A percentile compares a stretch with the other conserved stretches of the same genome.
Evolutionary conservation across 2,113 vertebrate genomes (phyloP).

Genomic region (Chamaetylas fuelleborni): DNA sequence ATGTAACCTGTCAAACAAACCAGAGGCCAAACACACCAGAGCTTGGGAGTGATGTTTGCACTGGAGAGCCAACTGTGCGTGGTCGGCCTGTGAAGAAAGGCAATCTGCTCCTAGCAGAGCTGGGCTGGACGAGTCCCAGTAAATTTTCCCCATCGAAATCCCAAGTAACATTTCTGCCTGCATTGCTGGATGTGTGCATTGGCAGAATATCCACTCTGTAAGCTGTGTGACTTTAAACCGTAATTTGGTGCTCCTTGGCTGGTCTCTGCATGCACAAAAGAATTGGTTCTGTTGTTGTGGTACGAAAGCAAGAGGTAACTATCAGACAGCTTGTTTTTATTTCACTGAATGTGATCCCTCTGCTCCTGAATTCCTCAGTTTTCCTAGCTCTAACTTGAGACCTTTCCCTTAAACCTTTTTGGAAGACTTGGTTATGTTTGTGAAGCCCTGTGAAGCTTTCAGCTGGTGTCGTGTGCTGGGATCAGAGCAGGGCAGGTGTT

Average conservation of each 20-base stretch:
- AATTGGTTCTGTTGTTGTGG: neutral
- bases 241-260: conserved; percentile 30
- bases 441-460: neutral
- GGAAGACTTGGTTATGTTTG: neutral
- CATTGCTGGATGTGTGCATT: conserved; percentile 8
- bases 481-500: neutral
- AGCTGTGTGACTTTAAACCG: neutral
- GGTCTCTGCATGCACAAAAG: conserved; percentile 17
- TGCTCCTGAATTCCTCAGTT: neutral
- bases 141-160: conserved; percentile 17
- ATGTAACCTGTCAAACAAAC: conserved; percentile 59
- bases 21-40: conserved; percentile 21
- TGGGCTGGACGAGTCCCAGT: neutral
- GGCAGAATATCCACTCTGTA: neutral
- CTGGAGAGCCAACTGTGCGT: neutral
- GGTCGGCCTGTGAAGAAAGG: neutral
- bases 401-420: neutral
- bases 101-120: neutral
- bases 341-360: neutral
- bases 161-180: conserved; percentile 6
- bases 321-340: neutral
- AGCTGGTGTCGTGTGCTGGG: neutral
- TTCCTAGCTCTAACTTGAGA: neutral
- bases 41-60: conserved; percentile 27
- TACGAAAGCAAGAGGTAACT: neutral